Percentiles rank a stretch among this genome's conserved stretches.
These are phyloP conservation scores for Aelia acuminata DNA, from an alignment of 2,888 invertebrate genomes.

Conservation along the genomic window DNA sequence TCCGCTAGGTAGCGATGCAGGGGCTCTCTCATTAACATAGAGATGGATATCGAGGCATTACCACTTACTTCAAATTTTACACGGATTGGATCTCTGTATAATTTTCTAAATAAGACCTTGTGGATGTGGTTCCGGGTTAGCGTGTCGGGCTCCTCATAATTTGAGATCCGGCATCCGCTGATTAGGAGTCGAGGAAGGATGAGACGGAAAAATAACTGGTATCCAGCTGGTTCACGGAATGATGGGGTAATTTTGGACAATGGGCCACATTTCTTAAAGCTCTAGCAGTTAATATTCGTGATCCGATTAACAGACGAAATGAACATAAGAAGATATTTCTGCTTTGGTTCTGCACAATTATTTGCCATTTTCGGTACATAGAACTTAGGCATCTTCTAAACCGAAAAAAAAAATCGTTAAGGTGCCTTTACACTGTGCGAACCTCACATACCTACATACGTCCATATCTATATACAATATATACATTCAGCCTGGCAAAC, in stretches of 20 bases:
- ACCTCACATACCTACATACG: too few species aligned
- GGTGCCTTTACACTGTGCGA: too few species aligned
- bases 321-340: neutral
- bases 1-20: neutral
- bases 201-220: neutral
- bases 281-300: neutral
- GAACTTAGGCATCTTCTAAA: too few species aligned
- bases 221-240: neutral
- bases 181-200: neutral
- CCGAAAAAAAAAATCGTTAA: too few species aligned
- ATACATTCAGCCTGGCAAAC: too few species aligned
- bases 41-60: neutral
- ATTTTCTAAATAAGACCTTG: neutral
- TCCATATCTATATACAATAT: too few species aligned
- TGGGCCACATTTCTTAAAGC: neutral
- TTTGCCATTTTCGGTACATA: neutral
- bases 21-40: neutral
- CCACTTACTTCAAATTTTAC: neutral
- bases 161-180: neutral
- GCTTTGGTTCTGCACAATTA: neutral
- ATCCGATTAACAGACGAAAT: neutral
- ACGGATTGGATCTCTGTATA: neutral
- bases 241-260: neutral
- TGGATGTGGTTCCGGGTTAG: neutral
- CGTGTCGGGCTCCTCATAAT: neutral